Conservation (phyloP, 2,797 vertebrate genomes). For the Dallia pectoralis region DNA sequence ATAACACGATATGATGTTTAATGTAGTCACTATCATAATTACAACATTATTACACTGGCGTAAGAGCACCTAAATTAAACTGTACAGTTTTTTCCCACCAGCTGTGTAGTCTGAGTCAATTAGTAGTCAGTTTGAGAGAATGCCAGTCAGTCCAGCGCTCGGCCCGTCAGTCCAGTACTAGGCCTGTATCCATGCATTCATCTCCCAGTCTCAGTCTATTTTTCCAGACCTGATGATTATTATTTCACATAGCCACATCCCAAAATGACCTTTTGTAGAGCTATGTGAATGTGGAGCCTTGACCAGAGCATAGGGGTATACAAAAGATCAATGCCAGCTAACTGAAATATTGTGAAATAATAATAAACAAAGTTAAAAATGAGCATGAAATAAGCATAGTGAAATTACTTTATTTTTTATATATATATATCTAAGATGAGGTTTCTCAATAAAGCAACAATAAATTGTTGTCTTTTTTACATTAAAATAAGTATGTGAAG, state of each 20-base stretch:
- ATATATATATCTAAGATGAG: too few relatives aligned
- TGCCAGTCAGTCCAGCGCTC: neutral
- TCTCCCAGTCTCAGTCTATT: neutral
- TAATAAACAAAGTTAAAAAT: too few relatives aligned
- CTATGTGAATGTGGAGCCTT: neutral
- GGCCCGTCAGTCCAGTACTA: neutral
- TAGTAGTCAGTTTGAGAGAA: neutral
- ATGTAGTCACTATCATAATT: neutral
- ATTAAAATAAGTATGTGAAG: too few relatives aligned
- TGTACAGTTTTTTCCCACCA: constrained; percentile 25
- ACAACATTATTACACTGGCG: neutral
- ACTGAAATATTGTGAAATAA: too few relatives aligned
- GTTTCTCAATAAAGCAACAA: too few relatives aligned
- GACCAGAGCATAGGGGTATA: neutral
- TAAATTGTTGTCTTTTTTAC: too few relatives aligned
- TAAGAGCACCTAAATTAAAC: constrained; percentile 38
- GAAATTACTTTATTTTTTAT: too few relatives aligned
- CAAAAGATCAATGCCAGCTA: too few relatives aligned
- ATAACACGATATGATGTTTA: too few relatives aligned
- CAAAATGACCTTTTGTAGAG: neutral
- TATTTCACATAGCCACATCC: constrained; percentile 40
- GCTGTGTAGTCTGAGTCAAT: neutral
- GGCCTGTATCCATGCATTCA: constrained; percentile 9
- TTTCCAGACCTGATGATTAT: constrained; percentile 30
- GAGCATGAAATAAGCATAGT: too few relatives aligned